Evolutionary conservation across 2,113 vertebrate species (phyloP).

Genomic region (Seriola rivoliana): DNA sequence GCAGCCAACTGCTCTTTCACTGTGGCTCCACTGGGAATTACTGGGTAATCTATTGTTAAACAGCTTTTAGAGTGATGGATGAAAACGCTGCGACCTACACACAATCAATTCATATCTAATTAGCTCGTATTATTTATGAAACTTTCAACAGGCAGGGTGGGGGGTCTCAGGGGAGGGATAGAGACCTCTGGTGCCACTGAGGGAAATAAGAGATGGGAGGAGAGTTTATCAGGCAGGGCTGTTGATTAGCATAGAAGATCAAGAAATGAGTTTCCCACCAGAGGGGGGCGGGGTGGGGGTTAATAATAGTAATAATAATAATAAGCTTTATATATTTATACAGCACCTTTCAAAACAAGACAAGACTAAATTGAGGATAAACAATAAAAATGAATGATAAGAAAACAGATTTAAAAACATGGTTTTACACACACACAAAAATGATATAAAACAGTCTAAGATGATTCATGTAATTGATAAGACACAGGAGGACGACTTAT

Average conservation of each 20-base stretch:
- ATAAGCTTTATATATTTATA: no score
- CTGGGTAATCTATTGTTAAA: conserved; percentile 89
- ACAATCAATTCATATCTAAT: conserved; percentile 93
- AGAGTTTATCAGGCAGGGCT: conserved; percentile 91
- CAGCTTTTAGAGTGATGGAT: conserved; percentile 91
- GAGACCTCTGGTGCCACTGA: conserved; percentile 87
- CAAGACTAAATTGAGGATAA: no score
- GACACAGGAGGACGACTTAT: no score
- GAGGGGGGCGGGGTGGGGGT: background rate
- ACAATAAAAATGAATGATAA: no score
- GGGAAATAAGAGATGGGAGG: conserved; percentile 92
- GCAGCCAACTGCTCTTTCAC: conserved; percentile 86
- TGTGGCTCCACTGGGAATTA: conserved; percentile 86
- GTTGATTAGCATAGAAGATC: conserved; percentile 82
- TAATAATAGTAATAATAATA: no score
- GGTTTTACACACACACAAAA: no score
- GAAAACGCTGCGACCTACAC: conserved; percentile 87
- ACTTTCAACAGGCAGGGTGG: conserved; percentile 84
- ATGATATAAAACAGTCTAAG: no score
- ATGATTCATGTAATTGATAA: no score
- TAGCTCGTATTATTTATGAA: conserved; percentile 92
- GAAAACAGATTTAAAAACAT: no score
- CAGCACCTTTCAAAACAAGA: no score
- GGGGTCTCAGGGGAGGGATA: conserved; percentile 81
- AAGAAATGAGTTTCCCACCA: conserved; percentile 20